phyloP scores from a whole-genome alignment of 2,797 vertebrate genomes.

The Chaetophractus vellerosus region DNA sequence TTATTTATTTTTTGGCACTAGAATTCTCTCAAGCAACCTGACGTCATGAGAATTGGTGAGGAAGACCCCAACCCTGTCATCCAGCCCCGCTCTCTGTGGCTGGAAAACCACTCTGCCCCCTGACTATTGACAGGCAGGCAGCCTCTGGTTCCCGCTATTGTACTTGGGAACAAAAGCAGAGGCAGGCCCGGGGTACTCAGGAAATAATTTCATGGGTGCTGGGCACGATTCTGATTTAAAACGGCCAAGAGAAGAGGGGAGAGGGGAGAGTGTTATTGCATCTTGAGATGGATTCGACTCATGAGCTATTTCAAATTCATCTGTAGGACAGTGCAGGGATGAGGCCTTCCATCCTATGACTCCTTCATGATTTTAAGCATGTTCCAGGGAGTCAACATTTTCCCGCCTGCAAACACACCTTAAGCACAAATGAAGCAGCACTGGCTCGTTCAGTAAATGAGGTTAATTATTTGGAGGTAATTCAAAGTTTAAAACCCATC shows the following conservation, averaged over 20 bases:
- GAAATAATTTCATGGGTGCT: not conserved
- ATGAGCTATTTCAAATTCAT: not conserved
- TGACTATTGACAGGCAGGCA: too few relatives aligned
- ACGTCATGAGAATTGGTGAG: not conserved
- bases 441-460: not conserved
- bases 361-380: not conserved
- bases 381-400: accelerated
- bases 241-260: not conserved
- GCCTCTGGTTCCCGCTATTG: not conserved
- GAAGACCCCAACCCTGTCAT: not conserved
- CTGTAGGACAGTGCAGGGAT: not conserved
- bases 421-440: not conserved
- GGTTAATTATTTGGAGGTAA: not conserved
- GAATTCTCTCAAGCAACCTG: not conserved
- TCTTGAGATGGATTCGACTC: not conserved
- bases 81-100: accelerated
- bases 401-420: not conserved
- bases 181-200: too few relatives aligned
- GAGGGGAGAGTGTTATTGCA: not conserved
- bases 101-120: not conserved
- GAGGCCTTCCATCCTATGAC: not conserved
- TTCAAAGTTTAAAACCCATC: not conserved
- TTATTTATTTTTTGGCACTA: not conserved
- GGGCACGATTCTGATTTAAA: not conserved
- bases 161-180: not conserved